Evolutionary conservation across 2,888 invertebrate genomes (phyloP), one percentile per base, ranked within the genome.

Genomic region (Baccha elongata): DNA sequence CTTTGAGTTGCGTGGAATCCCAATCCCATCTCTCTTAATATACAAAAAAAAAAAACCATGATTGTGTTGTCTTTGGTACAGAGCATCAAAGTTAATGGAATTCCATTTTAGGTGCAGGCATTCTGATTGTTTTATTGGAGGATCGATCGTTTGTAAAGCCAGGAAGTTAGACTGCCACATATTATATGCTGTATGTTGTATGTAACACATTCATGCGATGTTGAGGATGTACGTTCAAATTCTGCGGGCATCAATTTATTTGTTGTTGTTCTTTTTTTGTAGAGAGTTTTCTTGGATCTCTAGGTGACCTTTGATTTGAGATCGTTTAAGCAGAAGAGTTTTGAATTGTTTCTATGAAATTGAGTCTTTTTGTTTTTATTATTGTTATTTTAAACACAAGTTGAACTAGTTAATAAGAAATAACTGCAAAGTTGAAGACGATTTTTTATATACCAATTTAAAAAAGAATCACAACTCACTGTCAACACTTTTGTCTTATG

Each of bases 71-170:
- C 68, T 81, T 75, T 52, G 50, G 15, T 8, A 17, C 11, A 32
- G 53, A 53, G 53, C 23, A 26, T 40, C 15, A 8, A 35, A 78
- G 72, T 78, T 83, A 83, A 78, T 83, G 78, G 78, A 83, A 83
- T 83, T 83, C 78, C 78, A 35, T 78, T 83, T 78, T 64, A 78
- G 83, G 83, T 83, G 78, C 83, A 68, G 83, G 78, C 68, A 64
- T 78, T 73, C 72, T 68, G 83, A 83, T 78, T 76, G 78, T 83
- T 78, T 76, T 74, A 80, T 75, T 80, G 55, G 68, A 42, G 69
- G 68, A 78, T 78, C 83, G 68, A 64, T 64, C 62, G 78, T 58
- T 60, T 3, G 60, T 29, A 60, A 67, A 55, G 72, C 67, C 83
- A 83, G 72, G 78, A 83, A 83, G 78, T 73, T 19, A 29, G 19